Evolutionary conservation across 2,888 invertebrate species (phyloP), one percentile per base, ranked within the genome.

Genomic region (Ectemnius cavifrons): DNA sequence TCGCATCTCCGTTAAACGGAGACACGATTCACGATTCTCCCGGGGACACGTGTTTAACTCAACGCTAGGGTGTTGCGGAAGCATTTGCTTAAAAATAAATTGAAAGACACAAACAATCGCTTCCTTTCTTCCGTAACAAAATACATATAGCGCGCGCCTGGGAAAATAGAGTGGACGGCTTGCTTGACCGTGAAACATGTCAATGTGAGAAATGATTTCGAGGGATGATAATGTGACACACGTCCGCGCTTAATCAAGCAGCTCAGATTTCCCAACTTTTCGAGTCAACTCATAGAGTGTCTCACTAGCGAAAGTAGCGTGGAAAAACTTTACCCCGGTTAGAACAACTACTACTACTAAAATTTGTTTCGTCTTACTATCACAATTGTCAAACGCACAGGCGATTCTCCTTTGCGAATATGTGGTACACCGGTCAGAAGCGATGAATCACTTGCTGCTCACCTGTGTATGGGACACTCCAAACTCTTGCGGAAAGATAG

Each of bases 1-100:
- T 67, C 63, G 49, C 81, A 81, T 85, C 86, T 87, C 87, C 86
- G 84, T 86, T 84, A 75, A 85, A 84, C 82, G 85, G 89, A 87
- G 85, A 86, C 75, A 84, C 81, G 70, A 52, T 75, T 75, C 85
- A 83, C 84, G 85, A 84, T 84, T 84, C 28, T 46, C 66, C 11
- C 47, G 37, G 63, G 59, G 58, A 6, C 28, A 56, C 37, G 37
- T 56, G 49, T 66, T 63, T 27, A 27, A 49, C 20, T 28, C 61
- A 16, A 23, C 52, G 16, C 16, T 52, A 52, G 14, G 14, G 14
- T 52, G n/a, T 52, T 13, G 52, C n/a, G 52, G 52, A 52, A 52
- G 52, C n/a, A 52, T 14, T 16, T 16, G 52, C 52, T 52, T 52
- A 52, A 52, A 14, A 16, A 52, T 52, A 52, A 14, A 16, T 52